Base-by-base conservation (phyloP, 2,113 vertebrate species). In the Phycodurus eques region DNA sequence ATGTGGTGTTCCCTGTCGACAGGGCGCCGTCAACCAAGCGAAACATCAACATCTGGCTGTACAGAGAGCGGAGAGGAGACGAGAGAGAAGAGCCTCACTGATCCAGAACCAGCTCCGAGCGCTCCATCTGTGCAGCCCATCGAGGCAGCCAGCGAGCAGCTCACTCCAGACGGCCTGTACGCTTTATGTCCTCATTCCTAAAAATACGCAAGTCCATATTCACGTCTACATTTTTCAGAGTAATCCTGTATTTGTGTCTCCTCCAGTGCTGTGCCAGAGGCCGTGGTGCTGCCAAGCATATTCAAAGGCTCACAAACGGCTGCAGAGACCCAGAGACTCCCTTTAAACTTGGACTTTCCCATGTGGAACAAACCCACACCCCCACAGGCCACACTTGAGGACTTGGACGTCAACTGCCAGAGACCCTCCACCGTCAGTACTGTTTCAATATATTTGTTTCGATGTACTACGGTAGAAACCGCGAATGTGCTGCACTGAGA, bases 391-490 rank as follows among this genome's bases (percentile, higher is more conserved):
- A 75, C 79, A 0, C 81, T 93, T 77, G 91, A 94, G 86, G 92
- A 94, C 76, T 83, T 94, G 83, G 67, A 68, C 31, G 88, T 93
- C 59, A 78, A 78, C 70, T 91, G 83, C 81, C 87, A 66, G 54
- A 88, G 62, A 81, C 84, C 77, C 27, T 68, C 54, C 66, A 89
- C 89, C 0, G 89, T 91, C 31, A 90, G 88, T 85, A 13, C 51
- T 42, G 0, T 22, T 46, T 5, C 14, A 22, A 46, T 14, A 10
- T 27, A 3, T 22, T 64, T 44, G 6, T 33, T 35, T 12, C 1
- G 22, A 19, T 57, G 56, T 11, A 57, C 11, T 27, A 12, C 49
- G 15, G 15, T 19, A 3, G 17, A 19, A 5, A 51, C 11, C 1
- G 13, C 46, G 14, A 13, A 47, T 47, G 46, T 47, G 12, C 46